phyloP scores from a whole-genome alignment of 2,797 vertebrate genomes.

The Melanotaenia maccullochi region DNA sequence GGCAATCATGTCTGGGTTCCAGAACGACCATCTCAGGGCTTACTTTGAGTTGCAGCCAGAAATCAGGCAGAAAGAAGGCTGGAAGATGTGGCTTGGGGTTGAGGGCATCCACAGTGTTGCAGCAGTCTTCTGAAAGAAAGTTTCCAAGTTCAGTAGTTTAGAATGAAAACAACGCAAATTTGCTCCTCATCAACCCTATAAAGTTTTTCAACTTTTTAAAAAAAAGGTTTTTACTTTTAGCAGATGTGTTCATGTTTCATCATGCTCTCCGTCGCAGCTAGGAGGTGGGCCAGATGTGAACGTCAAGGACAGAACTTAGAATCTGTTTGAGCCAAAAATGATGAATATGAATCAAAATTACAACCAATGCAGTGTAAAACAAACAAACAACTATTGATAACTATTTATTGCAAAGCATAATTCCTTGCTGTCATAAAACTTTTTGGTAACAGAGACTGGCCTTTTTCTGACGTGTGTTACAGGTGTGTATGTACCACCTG shows the following conservation, averaged over 20 bases:
- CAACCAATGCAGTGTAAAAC: slow-evolving; percentile 13
- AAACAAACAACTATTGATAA: background rate
- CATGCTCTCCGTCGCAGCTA: slow-evolving; percentile 21
- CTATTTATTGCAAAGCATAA: background rate
- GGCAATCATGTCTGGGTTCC: slow-evolving; percentile 66
- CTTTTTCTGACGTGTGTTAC: slow-evolving; percentile 50
- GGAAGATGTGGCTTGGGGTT: slow-evolving; percentile 45
- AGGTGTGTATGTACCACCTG: slow-evolving; percentile 84
- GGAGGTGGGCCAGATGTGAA: slow-evolving; percentile 39
- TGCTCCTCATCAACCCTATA: slow-evolving; percentile 54
- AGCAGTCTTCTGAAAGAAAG: slow-evolving; percentile 37
- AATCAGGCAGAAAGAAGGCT: slow-evolving; percentile 51
- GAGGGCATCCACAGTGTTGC: slow-evolving; percentile 31
- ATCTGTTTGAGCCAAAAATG: slow-evolving; percentile 56
- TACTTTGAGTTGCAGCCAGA: slow-evolving; percentile 53
- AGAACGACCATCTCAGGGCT: slow-evolving; percentile 71
- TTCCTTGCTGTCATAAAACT: background rate
- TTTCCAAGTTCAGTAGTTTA: slow-evolving; percentile 71
- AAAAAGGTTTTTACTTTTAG: slow-evolving; percentile 21
- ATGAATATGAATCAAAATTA: slow-evolving; percentile 52
- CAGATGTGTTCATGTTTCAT: slow-evolving; percentile 43
- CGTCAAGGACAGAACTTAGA: slow-evolving; percentile 41
- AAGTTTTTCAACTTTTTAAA: slow-evolving; percentile 2
- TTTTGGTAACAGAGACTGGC: slow-evolving; percentile 16
- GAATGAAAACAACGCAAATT: slow-evolving; percentile 57